phyloP scores from a whole-genome alignment of 1,140 invertebrate genomes.

The Arctopsyche grandis region DNA sequence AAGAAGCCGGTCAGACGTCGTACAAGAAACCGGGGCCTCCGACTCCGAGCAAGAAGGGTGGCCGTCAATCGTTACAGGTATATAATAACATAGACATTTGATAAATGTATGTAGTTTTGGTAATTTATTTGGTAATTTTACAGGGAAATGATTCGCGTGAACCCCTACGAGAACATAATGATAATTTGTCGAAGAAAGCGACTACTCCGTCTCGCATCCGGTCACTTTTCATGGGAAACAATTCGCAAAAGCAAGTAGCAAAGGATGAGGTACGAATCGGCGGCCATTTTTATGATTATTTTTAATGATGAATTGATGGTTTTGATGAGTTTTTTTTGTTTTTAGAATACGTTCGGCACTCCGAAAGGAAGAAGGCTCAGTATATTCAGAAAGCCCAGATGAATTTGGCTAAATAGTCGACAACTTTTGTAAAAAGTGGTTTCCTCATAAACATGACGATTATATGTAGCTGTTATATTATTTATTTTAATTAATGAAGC shows the following conservation, averaged over 20 bases:
- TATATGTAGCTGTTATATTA: too few relatives aligned
- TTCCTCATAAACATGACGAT: too few relatives aligned
- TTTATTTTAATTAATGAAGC: too few relatives aligned
- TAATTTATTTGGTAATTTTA: neutral
- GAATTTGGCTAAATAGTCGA: too few relatives aligned
- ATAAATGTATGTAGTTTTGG: neutral
- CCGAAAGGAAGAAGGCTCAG: slow-evolving; percentile 53
- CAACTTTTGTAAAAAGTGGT: too few relatives aligned
- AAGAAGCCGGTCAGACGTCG: slow-evolving; percentile 71
- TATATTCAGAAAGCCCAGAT: slow-evolving; percentile 52
- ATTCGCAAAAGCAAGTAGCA: slow-evolving; percentile 38
- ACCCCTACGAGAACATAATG: slow-evolving; percentile 56
- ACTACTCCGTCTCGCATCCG: slow-evolving; percentile 52
- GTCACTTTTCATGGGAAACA: slow-evolving; percentile 52
- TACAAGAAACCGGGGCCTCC: slow-evolving; percentile 86
- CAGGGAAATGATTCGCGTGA: slow-evolving; percentile 58
- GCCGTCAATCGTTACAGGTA: slow-evolving; percentile 68
- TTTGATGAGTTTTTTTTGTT: slow-evolving; percentile 35
- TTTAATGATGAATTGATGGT: neutral
- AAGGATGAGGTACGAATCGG: slow-evolving; percentile 50
- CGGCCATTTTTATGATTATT: neutral
- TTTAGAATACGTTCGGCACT: slow-evolving; percentile 52
- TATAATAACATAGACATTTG: neutral
- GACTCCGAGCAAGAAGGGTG: slow-evolving; percentile 85
- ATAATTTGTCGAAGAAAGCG: slow-evolving; percentile 56